Evolutionary conservation across 1,140 invertebrate species (phyloP).

Genomic region (Heliconius himera): DNA sequence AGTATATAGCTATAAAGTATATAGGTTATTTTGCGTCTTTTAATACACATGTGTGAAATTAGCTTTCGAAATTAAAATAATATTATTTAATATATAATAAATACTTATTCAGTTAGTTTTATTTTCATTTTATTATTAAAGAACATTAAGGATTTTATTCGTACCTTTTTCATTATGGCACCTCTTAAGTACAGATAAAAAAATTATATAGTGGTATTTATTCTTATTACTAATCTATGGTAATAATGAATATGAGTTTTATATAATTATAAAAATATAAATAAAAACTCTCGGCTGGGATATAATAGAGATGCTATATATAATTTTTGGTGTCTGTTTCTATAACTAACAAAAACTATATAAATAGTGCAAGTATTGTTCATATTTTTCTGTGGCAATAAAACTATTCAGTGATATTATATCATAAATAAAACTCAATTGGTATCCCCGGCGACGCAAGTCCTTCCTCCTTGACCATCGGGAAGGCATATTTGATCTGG

Average conservation of each 20-base stretch:
- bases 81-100: conserved; percentile 53
- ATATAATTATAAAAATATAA: too few species aligned
- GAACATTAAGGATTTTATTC: conserved; percentile 41
- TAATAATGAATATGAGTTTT: too few species aligned
- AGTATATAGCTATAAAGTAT: neutral
- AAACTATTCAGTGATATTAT: neutral
- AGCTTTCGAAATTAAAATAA: conserved; percentile 19
- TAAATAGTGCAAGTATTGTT: neutral
- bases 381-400: neutral
- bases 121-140: conserved; percentile 50
- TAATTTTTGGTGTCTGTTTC: too few species aligned
- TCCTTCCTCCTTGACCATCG: conserved; percentile 85
- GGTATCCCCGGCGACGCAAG: conserved; percentile 83
- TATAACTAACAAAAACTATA: neutral
- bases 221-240: too few species aligned
- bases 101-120: conserved; percentile 56
- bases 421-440: conserved; percentile 24
- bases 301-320: too few species aligned
- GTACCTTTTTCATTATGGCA: neutral
- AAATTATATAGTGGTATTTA: neutral
- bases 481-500: conserved; percentile 91
- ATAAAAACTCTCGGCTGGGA: too few species aligned
- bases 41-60: conserved; percentile 32
- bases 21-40: neutral
- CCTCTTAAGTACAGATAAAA: conserved; percentile 12